Base-by-base conservation (phyloP, 92 coral and sea anemone species). In the Palythoa heliodiscus region DNA sequence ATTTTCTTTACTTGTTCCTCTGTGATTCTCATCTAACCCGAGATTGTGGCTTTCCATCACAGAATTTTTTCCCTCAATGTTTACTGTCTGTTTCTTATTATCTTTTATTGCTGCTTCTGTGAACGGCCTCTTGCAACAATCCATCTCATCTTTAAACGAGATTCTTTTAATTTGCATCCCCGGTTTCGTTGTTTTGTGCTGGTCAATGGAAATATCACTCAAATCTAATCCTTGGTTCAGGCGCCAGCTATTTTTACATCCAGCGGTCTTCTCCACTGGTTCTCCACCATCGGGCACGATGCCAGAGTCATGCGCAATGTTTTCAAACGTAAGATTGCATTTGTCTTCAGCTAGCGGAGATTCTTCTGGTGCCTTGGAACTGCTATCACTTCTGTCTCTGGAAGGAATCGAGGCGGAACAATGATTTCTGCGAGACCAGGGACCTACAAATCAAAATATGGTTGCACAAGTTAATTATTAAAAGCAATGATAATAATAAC, bases 271-370 rank as follows among this genome's bases (percentile, higher is more conserved):
- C 50, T 85, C 90, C 13, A 25, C 0, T 39, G 8, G 16, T 2
- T 88, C 90, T 14, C 58, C 63, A 77, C 88, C 35, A 37, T 90
- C 93, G 9, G 93, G 88, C 5, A 69, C 93, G 64, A 90, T 90
- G 15, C 93, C 93, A 16, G 93, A 90, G 71, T 90, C 93, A 54
- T 78, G 64, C 13, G 39, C 64, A 43, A 87, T 69, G 85, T 67
- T 83, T 7, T 78, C 85, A 17, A 77, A 77, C 6, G 74, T 83
- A 53, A 71, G 24, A 37, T 40, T 53, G 6, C 87, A 54, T 19
- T 39, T 60, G 10, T 48, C 87, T 83, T 71, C 87, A n/a, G 73
- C 20, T 6, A 17, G 60, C 9, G 54, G 83, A 5, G 67, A 24
- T 29, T 83, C 79, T 19, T 73, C 87, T 71, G 24, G 77, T 15